Conservation (phyloP, 2,797 vertebrate species). For the Aldrovandia affinis region DNA sequence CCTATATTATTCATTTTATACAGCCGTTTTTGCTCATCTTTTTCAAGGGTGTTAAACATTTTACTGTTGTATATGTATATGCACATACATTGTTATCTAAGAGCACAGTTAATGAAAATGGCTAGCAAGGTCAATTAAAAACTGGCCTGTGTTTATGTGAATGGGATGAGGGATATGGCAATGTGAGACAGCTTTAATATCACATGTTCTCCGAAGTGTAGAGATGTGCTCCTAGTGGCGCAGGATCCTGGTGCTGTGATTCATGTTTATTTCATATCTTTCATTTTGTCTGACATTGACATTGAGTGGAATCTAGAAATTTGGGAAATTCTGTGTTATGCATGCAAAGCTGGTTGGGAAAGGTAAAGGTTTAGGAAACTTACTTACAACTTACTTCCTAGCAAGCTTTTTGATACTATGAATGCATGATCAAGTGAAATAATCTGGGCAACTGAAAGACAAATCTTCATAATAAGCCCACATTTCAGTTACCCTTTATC, state of each 20-base stretch:
- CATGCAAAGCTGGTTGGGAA: background rate
- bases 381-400: background rate
- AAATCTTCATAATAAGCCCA: background rate
- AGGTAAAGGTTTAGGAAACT: background rate
- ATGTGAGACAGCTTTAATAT: background rate
- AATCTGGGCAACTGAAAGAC: too few relatives aligned
- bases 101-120: too few relatives aligned
- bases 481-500: background rate
- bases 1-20: too few relatives aligned
- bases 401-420: background rate
- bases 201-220: background rate
- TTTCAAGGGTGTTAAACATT: too few relatives aligned
- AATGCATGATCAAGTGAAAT: background rate
- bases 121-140: too few relatives aligned
- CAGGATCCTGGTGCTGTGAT: background rate
- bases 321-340: background rate
- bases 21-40: too few relatives aligned
- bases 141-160: too few relatives aligned
- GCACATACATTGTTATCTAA: too few relatives aligned
- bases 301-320: too few relatives aligned
- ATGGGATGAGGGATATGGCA: background rate
- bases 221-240: background rate
- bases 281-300: background rate
- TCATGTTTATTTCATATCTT: background rate
- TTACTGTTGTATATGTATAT: too few relatives aligned